Evolutionary conservation across 2,888 invertebrate species (phyloP).

Genomic region (Macropis europaea): DNA sequence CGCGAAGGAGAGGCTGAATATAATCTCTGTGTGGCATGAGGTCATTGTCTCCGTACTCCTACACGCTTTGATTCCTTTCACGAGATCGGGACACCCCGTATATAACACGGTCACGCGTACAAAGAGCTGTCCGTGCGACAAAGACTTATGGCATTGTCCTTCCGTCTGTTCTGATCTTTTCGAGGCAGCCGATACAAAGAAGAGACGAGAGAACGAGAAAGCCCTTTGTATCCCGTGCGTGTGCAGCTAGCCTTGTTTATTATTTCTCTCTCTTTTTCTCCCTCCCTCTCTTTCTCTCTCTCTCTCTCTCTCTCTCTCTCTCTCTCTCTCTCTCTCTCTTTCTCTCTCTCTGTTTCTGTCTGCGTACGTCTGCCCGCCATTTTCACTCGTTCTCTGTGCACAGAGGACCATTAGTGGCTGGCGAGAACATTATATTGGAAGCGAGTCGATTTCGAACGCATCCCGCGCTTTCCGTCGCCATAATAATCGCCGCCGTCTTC

Average conservation of each 20-base stretch:
- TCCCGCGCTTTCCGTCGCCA: slow-evolving; percentile 25
- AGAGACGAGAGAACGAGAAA: slow-evolving; percentile 65
- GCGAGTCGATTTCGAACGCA: slow-evolving; percentile 60
- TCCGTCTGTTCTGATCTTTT: slow-evolving; percentile 71
- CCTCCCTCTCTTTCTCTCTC: slow-evolving; percentile 8
- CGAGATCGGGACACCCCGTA: slow-evolving; percentile 18
- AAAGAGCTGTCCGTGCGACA: slow-evolving; percentile 55
- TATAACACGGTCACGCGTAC: slow-evolving; percentile 30
- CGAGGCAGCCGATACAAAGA: slow-evolving; percentile 73
- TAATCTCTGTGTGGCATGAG: too few species aligned
- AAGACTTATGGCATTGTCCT: slow-evolving; percentile 70
- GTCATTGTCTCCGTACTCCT: background rate
- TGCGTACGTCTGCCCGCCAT: slow-evolving; percentile 28
- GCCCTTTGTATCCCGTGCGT: slow-evolving; percentile 67
- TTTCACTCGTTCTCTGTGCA: slow-evolving; percentile 63
- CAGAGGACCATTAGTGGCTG: slow-evolving; percentile 73
- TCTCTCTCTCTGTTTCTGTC: slow-evolving; percentile 11
- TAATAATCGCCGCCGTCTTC: too few species aligned
- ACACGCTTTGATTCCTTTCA: slow-evolving; percentile 25
- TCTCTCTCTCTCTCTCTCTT: slow-evolving; percentile 27
- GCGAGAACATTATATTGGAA: slow-evolving; percentile 77
- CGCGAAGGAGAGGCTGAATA: too few species aligned
- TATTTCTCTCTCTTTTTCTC: slow-evolving; percentile 32
- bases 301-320: slow-evolving; percentile 34
- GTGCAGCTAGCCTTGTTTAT: slow-evolving; percentile 52